Base-by-base conservation (phyloP, 2,113 vertebrate genomes). In the Scartelaos histophorus region DNA sequence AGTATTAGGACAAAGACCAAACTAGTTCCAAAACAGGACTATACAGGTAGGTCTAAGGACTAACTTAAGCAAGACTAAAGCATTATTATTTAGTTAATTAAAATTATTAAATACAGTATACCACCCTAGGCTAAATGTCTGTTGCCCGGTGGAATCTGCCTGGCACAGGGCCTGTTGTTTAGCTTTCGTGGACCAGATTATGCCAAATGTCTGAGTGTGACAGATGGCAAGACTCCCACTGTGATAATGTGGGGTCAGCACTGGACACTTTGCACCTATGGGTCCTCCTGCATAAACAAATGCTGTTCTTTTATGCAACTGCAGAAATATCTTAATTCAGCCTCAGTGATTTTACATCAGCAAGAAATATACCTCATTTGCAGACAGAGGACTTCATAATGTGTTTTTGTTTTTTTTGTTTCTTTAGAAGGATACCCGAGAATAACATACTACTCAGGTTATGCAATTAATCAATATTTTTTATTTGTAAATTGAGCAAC, bases 221-320 rank as follows among this genome's bases (percentile, higher is more conserved):
- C 86, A 88, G 84, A 88, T 86, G 78, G 79, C 22, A 34, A 57
- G 19, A 80, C 74, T 66, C 73, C 78, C 78, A 21, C n/a, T 17
- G 73, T 56, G 65, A 65, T 71, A 66, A 62, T 79, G 74, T 81
- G 61, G 79, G 84, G 79, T 78, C 88, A 82, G 38, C n/a, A 46
- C n/a, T 68, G 60, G 19, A 64, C 73, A 70, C 17, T 53, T 17
- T 70, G 47, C 10, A 15, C 70, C 54, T 53, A 66, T 62, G 64
- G 56, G 13, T 58, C 56, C 22, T 25, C 10, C 34, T 5, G 24
- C 10, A 6, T 19, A 58, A 58, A 56, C 71, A 13, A 17, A 12
- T n/a, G 29, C 13, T 35, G 56, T 80, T 69, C 51, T n/a, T 67
- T 7, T 0, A 67, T 21, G 19, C 51, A 9, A 54, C 19, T 66